Conservation (phyloP, 2,113 vertebrate genomes). For the Salvator merianae region DNA sequence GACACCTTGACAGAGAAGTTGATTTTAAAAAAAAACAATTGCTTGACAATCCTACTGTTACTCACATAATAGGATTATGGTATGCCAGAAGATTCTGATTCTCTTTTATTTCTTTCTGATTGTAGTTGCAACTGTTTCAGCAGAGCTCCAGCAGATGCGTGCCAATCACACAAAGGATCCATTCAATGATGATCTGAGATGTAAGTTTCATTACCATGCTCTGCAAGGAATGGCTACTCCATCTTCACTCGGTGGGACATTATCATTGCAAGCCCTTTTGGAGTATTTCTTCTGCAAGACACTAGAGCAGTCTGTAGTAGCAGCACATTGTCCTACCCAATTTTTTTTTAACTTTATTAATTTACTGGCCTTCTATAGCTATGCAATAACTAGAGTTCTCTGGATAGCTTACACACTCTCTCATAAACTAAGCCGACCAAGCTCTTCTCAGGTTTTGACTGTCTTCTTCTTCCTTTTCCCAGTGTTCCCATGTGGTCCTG, state of each 20-base stretch:
- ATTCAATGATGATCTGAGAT: not conserved
- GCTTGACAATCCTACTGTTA: not conserved
- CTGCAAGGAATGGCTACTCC: not conserved
- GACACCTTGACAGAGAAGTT: too few species aligned
- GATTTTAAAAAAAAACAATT: not conserved
- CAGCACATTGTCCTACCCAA: not conserved
- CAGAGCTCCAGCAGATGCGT: not conserved
- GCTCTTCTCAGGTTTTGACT: not conserved
- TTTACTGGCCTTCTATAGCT: too few species aligned
- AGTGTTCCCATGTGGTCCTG: constrained; percentile 23
- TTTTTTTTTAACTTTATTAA: not conserved
- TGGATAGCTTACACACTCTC: too few species aligned
- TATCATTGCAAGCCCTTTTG: not conserved
- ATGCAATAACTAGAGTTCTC: too few species aligned
- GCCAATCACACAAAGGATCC: not conserved
- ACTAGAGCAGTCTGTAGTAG: not conserved
- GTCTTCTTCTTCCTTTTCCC: not conserved
- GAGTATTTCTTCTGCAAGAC: not conserved
- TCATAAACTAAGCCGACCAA: not conserved
- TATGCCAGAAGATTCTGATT: not conserved
- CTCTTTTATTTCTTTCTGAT: not conserved
- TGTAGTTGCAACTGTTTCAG: not conserved
- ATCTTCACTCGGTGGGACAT: not conserved
- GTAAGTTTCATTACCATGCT: not conserved
- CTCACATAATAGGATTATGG: too few species aligned